A percentile compares a stretch with the other conserved stretches of the same genome.
Evolutionary conservation across 2,113 vertebrate genomes (phyloP).

Genomic region (Sardina pilchardus): DNA sequence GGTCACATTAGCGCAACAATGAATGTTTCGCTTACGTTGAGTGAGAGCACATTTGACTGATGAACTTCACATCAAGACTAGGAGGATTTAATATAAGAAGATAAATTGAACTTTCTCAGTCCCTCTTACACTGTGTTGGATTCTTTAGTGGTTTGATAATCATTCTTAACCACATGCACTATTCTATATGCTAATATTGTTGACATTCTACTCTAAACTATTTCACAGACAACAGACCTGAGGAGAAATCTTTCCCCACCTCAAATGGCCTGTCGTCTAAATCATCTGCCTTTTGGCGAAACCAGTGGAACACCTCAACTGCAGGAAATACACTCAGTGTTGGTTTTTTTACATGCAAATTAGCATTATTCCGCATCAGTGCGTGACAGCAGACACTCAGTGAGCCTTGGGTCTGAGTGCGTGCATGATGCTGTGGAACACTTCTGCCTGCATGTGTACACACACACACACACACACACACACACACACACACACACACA

Average conservation of each 20-base stretch:
- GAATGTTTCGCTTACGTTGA: neutral
- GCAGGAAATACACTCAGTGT: neutral
- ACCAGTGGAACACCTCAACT: neutral
- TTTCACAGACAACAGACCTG: neutral
- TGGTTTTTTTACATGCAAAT: neutral
- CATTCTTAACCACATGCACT: neutral
- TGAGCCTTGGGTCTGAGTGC: neutral
- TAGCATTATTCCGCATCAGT: neutral
- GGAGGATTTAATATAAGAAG: neutral
- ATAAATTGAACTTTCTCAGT: neutral
- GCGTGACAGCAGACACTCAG: neutral
- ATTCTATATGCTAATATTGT: neutral
- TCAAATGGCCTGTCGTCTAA: neutral
- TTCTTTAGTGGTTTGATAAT: no score
- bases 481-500: constrained; percentile 9
- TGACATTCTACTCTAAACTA: neutral
- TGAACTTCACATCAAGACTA: neutral
- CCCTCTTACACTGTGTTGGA: neutral
- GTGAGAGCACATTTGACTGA: neutral
- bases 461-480: constrained; percentile 9
- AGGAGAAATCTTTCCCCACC: neutral
- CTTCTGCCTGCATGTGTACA: neutral
- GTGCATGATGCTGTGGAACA: neutral
- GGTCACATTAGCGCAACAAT: neutral
- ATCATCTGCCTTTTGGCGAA: neutral